Percentiles rank a stretch among this genome's conserved stretches.
These are phyloP conservation scores for Poeciliopsis occidentalis DNA, from an alignment of 2,113 vertebrate species.

Conservation along the genomic window DNA sequence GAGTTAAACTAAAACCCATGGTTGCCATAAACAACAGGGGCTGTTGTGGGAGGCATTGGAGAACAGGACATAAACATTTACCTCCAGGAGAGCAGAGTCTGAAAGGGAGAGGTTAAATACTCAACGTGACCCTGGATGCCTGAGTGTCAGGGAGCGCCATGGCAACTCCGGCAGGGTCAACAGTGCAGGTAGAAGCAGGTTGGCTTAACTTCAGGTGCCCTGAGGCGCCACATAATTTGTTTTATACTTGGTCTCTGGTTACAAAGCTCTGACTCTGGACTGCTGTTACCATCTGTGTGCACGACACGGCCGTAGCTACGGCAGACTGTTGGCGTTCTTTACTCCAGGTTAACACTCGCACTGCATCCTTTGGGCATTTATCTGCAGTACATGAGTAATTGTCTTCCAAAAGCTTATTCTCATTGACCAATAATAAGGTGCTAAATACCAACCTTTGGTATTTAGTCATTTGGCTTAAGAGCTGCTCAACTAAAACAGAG, in stretches of 20 bases:
- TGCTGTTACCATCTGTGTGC: background rate
- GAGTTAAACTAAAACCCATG: slow-evolving; percentile 39
- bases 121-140: slow-evolving; percentile 44
- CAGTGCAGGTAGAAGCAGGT: slow-evolving; percentile 46
- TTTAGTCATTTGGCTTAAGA: background rate
- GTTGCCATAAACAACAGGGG: slow-evolving; percentile 56
- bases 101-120: slow-evolving; percentile 38
- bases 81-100: slow-evolving; percentile 11
- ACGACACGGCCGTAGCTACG: background rate
- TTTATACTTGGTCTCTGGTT: background rate
- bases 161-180: slow-evolving; percentile 15
- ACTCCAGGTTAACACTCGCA: slow-evolving; percentile 15
- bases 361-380: background rate
- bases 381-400: background rate
- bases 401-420: background rate
- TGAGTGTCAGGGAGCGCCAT: slow-evolving; percentile 50
- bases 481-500: background rate
- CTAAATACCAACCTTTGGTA: background rate
- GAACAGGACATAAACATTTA: slow-evolving; percentile 22
- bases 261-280: background rate
- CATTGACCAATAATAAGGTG: background rate
- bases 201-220: slow-evolving; percentile 20
- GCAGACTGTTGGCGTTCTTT: slow-evolving; percentile 5
- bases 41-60: slow-evolving; percentile 16
- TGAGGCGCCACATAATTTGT: slow-evolving; percentile 9